phyloP scores from a whole-genome alignment of 2,888 invertebrate genomes.

The Loripinus fragilis region DNA sequence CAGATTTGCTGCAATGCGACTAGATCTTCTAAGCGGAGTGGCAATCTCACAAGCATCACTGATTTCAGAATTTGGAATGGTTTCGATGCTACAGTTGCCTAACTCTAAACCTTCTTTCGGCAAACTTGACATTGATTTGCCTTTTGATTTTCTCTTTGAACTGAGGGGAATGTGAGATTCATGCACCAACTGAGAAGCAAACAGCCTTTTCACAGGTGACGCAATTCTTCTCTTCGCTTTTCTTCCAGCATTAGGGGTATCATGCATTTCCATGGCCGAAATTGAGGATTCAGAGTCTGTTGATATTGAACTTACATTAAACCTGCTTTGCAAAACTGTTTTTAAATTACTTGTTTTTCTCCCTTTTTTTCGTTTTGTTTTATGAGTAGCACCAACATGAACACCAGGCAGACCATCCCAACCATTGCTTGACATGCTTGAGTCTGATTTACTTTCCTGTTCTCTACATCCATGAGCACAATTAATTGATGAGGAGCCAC shows the following conservation, averaged over 20 bases:
- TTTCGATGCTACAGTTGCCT: background rate
- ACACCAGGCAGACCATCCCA: too few relatives aligned
- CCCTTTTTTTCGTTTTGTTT: background rate
- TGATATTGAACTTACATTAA: constrained; percentile 1
- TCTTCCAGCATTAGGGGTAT: background rate
- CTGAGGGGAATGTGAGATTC: background rate
- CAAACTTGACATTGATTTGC: background rate
- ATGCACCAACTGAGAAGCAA: constrained; percentile 34
- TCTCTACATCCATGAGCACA: too few relatives aligned
- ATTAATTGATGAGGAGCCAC: too few relatives aligned
- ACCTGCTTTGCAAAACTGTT: background rate
- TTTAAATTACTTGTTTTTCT: constrained; percentile 14
- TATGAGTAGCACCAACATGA: background rate
- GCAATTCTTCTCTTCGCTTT: background rate
- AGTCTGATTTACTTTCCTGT: too few relatives aligned
- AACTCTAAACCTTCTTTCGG: too few relatives aligned
- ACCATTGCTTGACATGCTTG: too few relatives aligned
- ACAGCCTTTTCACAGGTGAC: constrained; percentile 56
- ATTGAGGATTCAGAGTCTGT: constrained; percentile 1
- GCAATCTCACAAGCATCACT: background rate
- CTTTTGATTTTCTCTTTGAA: background rate
- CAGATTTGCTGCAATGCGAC: constrained; percentile 1
- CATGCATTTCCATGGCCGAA: background rate
- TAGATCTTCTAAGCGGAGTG: background rate
- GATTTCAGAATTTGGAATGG: background rate